Percentiles rank a stretch among this genome's conserved stretches.
phyloP scores from a whole-genome alignment of 2,888 invertebrate genomes.

The Cerastis rubricosa region DNA sequence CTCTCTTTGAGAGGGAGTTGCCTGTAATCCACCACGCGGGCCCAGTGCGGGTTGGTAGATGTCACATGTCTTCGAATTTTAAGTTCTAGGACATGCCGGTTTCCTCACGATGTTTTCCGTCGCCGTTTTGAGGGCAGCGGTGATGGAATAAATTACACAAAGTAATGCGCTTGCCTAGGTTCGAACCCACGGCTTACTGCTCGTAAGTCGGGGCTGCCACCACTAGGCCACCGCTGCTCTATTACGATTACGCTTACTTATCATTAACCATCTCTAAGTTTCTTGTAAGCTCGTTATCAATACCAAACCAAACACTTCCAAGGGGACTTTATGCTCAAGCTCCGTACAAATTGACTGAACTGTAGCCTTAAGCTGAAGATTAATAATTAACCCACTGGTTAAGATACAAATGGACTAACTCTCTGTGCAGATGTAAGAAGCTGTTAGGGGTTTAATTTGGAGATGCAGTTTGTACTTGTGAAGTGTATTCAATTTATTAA shows the following conservation, averaged over 20 bases:
- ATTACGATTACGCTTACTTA: background rate
- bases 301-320: background rate
- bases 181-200: too few species aligned
- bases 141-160: too few species aligned
- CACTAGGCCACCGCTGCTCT: too few species aligned
- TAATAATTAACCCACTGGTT: background rate
- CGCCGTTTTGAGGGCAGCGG: too few species aligned
- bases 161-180: too few species aligned
- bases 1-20: too few species aligned
- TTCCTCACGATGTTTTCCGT: too few species aligned
- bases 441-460: background rate
- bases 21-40: too few species aligned
- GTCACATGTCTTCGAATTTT: too few species aligned
- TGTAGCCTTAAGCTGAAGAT: background rate
- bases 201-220: too few species aligned
- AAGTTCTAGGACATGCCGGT: too few species aligned
- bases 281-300: background rate
- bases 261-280: background rate
- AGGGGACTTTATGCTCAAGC: background rate
- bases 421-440: background rate
- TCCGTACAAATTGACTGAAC: conserved; percentile 9
- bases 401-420: background rate
- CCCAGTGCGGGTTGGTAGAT: too few species aligned
- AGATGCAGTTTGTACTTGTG: background rate
- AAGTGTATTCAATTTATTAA: background rate